Percentiles rank a stretch among this genome's conserved stretches.
phyloP scores from a whole-genome alignment of 1,140 invertebrate species.

The Drosophila pachea region DNA sequence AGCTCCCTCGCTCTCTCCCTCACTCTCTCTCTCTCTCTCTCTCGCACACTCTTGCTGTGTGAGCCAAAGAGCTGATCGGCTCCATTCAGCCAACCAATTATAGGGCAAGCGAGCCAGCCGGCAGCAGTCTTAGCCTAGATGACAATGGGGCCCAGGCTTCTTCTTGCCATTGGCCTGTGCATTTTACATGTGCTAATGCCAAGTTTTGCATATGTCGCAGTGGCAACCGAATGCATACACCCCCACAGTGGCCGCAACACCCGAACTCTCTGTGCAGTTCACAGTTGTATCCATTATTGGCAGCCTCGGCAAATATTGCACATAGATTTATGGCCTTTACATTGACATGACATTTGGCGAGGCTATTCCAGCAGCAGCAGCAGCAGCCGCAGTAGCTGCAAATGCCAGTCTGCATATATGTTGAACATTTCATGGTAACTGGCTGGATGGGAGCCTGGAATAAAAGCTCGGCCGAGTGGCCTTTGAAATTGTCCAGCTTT shows the following conservation, averaged over 20 bases:
- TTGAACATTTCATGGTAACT: slow-evolving; percentile 40
- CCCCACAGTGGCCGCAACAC: not conserved
- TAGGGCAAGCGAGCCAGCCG: not conserved
- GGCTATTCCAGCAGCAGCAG: too few relatives aligned
- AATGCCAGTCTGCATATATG: slow-evolving; percentile 28
- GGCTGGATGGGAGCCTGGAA: slow-evolving; percentile 4
- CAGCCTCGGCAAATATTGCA: slow-evolving; percentile 45
- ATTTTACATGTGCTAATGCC: slow-evolving; percentile 43
- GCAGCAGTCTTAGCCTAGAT: slow-evolving; percentile 8
- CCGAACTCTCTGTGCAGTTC: not conserved
- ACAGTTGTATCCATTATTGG: slow-evolving; percentile 29
- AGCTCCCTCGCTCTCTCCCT: too few relatives aligned
- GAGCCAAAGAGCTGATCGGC: too few relatives aligned
- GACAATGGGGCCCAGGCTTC: slow-evolving; percentile 15
- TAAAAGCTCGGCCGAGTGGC: not conserved
- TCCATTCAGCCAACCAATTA: not conserved
- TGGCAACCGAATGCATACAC: slow-evolving; percentile 3
- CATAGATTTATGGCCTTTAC: slow-evolving; percentile 58
- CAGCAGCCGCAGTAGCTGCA: slow-evolving; percentile 18
- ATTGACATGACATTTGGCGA: slow-evolving; percentile 57
- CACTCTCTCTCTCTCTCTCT: not conserved
- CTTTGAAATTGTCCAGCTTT: slow-evolving; percentile 42
- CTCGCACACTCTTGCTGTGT: not conserved
- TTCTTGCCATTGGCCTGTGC: slow-evolving; percentile 22
- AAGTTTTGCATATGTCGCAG: slow-evolving; percentile 47